Evolutionary conservation across 2,888 invertebrate genomes (phyloP), one percentile per base, ranked within the genome.

Genomic region (Dolichopus griseipennis): DNA sequence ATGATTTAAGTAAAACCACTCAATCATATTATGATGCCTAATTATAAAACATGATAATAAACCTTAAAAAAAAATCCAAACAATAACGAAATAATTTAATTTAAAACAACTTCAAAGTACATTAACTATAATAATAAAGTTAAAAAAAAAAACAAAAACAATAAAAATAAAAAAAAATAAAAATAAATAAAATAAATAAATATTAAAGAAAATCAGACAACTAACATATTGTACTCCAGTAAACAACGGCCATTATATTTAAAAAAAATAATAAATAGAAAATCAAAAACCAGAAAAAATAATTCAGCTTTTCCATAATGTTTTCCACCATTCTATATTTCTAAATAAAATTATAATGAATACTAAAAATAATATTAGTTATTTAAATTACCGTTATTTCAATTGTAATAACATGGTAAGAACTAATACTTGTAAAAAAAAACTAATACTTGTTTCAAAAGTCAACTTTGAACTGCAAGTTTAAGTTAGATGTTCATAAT

Each of bases 71-170:
- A 18, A 18, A 52, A 27, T 4, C 27, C 27, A 27, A 27, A 27
- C 27, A 27, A 27, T 27, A 27, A 27, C 27, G 5, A 18, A 9
- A 15, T 52, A 52, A 52, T 52, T 52, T 52, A 52, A 52, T 52
- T 52, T 52, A 52, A 52, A 52, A 52, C 52, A 52, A 52, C 52
- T 52, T 52, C 52, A 52, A 52, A 52, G 52, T 52, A 52, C 52
- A 52, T 52, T 52, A 52, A 52, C 52, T 52, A 52, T 52, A 7
- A 52, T 52, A 52, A 52, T 52, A 52, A 52, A 52, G 52, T 52
- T 52, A 52, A 52, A 52, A 52, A 52, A 6, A 52, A 52, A 18
- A 37, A 37, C 34, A 37, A 37, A 37, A 37, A 37, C 37, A 37
- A 37, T 5, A 37, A 7, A 10, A 37, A 37, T 10, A 37, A n/a